Evolutionary conservation across 2,888 invertebrate species (phyloP), one percentile per base, ranked within the genome.

Genomic region (Margaritifera margaritifera): DNA sequence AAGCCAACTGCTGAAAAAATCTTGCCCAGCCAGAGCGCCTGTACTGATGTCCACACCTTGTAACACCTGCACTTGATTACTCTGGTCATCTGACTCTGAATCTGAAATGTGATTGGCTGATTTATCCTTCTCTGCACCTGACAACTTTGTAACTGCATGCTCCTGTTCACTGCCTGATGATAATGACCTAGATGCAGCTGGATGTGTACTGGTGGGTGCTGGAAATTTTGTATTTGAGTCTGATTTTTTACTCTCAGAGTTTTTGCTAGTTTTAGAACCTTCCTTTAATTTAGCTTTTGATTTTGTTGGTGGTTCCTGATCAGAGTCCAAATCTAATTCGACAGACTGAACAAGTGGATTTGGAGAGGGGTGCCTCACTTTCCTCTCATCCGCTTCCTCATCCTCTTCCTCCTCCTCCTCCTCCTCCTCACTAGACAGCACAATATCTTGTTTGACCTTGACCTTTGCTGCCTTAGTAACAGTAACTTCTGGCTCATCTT

Each of bases 401-500:
- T 42, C 50, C 24, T 31, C 4, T 31, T 31, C 42, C 42, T 42
- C 15, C 42, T 42, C 1, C 42, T 42, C 52, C 11, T 76, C 74
- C 53, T 82, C 82, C 22, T 82, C 84, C 20, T 84, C 85, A 75
- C 82, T 84, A 20, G 83, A 81, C 22, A 84, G 65, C 60, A 82
- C 83, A 25, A 82, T 57, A 54, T 79, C 75, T 18, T 77, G 73
- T 25, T 56, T 66, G 6, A 74, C 66, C 15, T 42, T 57, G 1
- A 59, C 53, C 54, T 59, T 64, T 20, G n/a, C 62, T 24, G 31
- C 57, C 2, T 71, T 59, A 25, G 62, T 69, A 15, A 56, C 59
- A 50, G 65, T 69, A 22, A 61, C 50, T 31, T 66, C 60, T 4
- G 52, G 61, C 59, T 89, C 87, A 75, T 94, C 93, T 60, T 93